Evolutionary conservation across 2,113 vertebrate species (phyloP), one percentile per base, ranked within the genome.

Genomic region (Caranx ignobilis): DNA sequence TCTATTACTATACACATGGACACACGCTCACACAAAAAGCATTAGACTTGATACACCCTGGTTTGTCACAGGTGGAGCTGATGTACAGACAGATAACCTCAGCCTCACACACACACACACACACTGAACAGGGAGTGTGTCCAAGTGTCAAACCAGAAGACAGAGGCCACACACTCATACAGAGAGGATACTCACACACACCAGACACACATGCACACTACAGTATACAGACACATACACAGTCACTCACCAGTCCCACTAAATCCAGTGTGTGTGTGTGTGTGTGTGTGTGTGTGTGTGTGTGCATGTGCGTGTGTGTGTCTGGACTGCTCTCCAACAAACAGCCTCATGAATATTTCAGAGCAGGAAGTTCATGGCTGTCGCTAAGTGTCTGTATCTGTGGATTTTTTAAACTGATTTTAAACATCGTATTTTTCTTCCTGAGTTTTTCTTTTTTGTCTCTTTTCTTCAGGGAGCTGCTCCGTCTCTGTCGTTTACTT

Each of bases 321-420:
- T 72, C 69, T 31, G 52, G 52, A 26, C 62, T 13, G 34, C 57
- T 70, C 79, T 62, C 55, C 47, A 37, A 43, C 70, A 71, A 84
- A 86, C 59, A 47, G 61, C 70, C 12, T 88, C 61, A 77, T 83
- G 67, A 87, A 84, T 89, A 83, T 88, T 84, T 91, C 19, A 87
- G n/a, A 41, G 32, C 26, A 65, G 34, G 54, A 78, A 61, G 31
- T 39, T 11, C 11, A 68, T 83, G 56, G 56, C n/a, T 79, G 69
- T 56, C 48, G 56, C 62, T 10, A 11, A 39, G 68, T 4, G 11
- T 9, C 26, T 9, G 1, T 13, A 0, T 34, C 0, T 34, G 75
- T 54, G 61, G 43, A 21, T 74, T 77, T 76, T 48, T 50, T 34
- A 68, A 48, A 12, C 0, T 11, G 2, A 59, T 77, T 50, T 47